Evolutionary conservation across 2,113 vertebrate genomes (phyloP).

Genomic region (Shinisaurus crocodilurus): DNA sequence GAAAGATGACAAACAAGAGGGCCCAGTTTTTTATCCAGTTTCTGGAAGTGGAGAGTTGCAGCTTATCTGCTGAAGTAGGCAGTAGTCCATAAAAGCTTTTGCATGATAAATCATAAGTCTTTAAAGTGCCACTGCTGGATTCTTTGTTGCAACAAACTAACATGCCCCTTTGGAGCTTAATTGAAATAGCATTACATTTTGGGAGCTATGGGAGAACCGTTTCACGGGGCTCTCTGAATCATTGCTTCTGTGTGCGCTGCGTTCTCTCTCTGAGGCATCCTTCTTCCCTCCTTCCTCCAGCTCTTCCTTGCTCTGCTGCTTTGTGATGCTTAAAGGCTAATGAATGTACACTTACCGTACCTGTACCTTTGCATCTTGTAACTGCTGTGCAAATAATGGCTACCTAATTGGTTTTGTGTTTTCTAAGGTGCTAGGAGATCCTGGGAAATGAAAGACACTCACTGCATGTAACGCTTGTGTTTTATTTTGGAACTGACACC

Average conservation of each 20-base stretch:
- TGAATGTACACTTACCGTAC: not conserved
- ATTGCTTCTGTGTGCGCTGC: not conserved
- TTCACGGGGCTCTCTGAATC: too few relatives aligned
- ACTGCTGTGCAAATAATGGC: not conserved
- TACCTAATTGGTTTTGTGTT: not conserved
- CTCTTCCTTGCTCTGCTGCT: not conserved
- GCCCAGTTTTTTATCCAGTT: not conserved
- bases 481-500: not conserved
- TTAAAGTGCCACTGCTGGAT: not conserved
- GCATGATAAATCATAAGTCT: not conserved
- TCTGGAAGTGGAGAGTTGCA: not conserved
- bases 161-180: not conserved
- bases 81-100: not conserved
- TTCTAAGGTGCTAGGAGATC: slow-evolving; percentile 1
- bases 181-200: not conserved
- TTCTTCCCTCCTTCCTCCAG: not conserved
- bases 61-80: not conserved
- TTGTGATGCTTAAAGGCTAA: not conserved
- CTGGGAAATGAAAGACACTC: not conserved
- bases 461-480: not conserved
- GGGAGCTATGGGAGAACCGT: not conserved
- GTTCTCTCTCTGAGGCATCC: accelerated
- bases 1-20: not conserved
- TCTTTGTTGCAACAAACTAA: not conserved
- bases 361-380: not conserved